A percentile compares a stretch with the other conserved stretches of the same genome.
These are phyloP conservation scores for Calyptommatus sinebrachiatus DNA, from an alignment of 2,113 vertebrate genomes.

Conservation along the genomic window DNA sequence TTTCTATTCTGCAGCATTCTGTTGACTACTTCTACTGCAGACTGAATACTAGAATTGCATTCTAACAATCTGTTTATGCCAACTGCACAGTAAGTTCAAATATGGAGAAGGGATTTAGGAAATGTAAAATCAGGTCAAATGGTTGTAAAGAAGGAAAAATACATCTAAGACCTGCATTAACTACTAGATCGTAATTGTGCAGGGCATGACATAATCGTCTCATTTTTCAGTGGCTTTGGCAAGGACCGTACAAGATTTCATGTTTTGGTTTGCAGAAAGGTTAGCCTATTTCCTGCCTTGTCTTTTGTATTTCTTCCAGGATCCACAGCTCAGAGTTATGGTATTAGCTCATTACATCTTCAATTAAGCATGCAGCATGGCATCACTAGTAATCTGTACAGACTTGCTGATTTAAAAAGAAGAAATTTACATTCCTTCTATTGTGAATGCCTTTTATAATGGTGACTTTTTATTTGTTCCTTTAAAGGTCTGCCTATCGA, in stretches of 20 bases:
- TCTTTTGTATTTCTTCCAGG: conserved; percentile 34
- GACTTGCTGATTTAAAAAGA: conserved; percentile 17
- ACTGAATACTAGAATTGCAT: background rate
- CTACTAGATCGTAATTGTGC: conserved; percentile 36
- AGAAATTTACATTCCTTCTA: background rate
- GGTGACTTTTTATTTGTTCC: background rate
- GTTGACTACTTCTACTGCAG: background rate
- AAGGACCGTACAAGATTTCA: conserved; percentile 23
- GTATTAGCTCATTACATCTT: conserved; percentile 15
- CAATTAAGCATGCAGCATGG: conserved; percentile 1
- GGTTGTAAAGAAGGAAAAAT: conserved; percentile 10
- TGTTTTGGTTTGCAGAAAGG: conserved; percentile 34
- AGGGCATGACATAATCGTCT: conserved; percentile 32
- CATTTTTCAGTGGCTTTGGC: conserved; percentile 10
- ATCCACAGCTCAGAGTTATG: conserved; percentile 4
- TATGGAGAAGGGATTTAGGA: background rate
- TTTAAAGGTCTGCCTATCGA: background rate
- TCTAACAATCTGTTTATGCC: background rate
- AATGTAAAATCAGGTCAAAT: background rate
- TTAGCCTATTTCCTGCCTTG: conserved; percentile 35
- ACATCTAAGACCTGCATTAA: conserved; percentile 28
- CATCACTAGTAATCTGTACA: background rate
- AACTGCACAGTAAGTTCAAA: background rate
- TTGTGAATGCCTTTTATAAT: background rate
- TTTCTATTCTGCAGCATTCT: background rate